phyloP scores from a whole-genome alignment of 2,888 invertebrate genomes.

The Scaptomyza polygonia region DNA sequence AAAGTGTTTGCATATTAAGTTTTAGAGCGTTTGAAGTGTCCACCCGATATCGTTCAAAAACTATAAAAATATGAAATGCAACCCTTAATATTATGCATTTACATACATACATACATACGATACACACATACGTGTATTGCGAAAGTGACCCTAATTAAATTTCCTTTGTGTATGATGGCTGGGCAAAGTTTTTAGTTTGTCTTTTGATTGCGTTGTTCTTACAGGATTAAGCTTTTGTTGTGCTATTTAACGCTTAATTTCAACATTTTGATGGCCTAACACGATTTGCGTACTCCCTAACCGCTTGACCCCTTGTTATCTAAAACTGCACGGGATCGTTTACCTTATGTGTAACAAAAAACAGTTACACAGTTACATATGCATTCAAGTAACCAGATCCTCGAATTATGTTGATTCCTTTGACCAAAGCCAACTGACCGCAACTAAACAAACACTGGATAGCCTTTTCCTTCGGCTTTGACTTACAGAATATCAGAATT shows the following conservation, averaged over 20 bases:
- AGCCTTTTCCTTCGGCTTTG: constrained; percentile 58
- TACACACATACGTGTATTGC: constrained; percentile 7
- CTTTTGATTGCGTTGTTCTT: constrained; percentile 70
- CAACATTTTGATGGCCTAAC: constrained; percentile 74
- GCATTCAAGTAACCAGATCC: constrained; percentile 29
- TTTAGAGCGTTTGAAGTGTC: constrained; percentile 53
- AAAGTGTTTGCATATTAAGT: constrained; percentile 26
- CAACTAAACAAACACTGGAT: constrained; percentile 74
- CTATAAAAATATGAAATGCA: constrained; percentile 37
- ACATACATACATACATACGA: too few species aligned
- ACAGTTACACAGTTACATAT: constrained; percentile 11
- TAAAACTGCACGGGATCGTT: constrained; percentile 48
- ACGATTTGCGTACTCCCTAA: constrained; percentile 46
- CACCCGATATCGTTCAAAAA: constrained; percentile 35
- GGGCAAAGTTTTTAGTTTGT: constrained; percentile 61
- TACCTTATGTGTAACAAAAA: constrained; percentile 29
- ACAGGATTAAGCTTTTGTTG: constrained; percentile 76
- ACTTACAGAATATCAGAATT: constrained; percentile 52
- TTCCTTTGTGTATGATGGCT: constrained; percentile 61
- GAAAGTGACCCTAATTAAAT: constrained; percentile 70
- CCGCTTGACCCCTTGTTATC: constrained; percentile 63
- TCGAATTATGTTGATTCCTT: constrained; percentile 28
- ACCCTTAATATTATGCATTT: constrained; percentile 32
- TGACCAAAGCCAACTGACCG: constrained; percentile 69
- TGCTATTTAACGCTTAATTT: constrained; percentile 78